Conservation (phyloP, 2,888 invertebrate species). For the Cylloceria caligata region DNA sequence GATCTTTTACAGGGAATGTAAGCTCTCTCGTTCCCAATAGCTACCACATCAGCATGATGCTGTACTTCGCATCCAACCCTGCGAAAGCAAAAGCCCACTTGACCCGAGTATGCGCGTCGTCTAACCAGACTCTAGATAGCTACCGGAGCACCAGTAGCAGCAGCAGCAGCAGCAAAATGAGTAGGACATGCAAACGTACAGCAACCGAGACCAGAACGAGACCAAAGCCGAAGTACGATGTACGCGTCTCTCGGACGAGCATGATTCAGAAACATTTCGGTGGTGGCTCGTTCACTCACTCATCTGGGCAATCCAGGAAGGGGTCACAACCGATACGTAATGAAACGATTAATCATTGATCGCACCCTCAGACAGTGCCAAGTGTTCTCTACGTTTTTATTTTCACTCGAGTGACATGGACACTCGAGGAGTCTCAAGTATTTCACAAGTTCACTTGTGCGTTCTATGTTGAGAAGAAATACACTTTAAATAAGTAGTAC, state of each 20-base stretch:
- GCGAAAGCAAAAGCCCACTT: constrained; percentile 37
- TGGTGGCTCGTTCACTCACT: constrained; percentile 28
- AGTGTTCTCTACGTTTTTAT: constrained; percentile 60
- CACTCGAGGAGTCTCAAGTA: constrained; percentile 62
- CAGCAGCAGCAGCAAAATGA: background rate
- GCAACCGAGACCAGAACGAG: background rate
- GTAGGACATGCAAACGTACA: background rate
- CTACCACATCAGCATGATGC: constrained; percentile 26
- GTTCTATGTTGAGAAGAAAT: background rate
- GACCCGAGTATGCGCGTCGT: constrained; percentile 13
- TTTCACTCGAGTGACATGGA: constrained; percentile 56
- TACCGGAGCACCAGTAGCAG: background rate
- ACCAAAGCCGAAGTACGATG: constrained; percentile 12
- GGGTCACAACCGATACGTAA: constrained; percentile 65
- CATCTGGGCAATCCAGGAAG: constrained; percentile 45
- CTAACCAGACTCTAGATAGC: constrained; percentile 1
- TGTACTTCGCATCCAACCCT: constrained; percentile 53
- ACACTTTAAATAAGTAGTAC: constrained; percentile 48
- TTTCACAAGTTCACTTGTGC: constrained; percentile 48
- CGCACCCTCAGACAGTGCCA: constrained; percentile 70
- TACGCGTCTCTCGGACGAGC: constrained; percentile 33
- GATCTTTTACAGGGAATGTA: constrained; percentile 58
- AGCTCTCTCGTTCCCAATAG: constrained; percentile 63
- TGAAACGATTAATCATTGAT: constrained; percentile 71
- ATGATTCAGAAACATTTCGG: constrained; percentile 52